Conservation (phyloP, 2,797 vertebrate species). For the Pteronotus mesoamericanus region DNA sequence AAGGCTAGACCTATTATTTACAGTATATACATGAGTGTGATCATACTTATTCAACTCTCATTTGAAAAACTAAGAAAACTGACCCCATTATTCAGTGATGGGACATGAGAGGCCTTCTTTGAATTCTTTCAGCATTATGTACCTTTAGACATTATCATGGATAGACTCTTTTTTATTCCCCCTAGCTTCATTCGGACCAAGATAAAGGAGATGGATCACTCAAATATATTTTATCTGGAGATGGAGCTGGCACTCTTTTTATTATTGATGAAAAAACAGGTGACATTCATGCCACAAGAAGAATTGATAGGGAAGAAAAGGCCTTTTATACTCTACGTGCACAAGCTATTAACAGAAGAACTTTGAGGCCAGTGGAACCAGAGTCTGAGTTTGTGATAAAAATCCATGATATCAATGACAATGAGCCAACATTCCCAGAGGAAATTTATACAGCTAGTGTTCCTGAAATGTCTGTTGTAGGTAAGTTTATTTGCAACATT, state of each 20-base stretch:
- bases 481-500: conserved; percentile 80
- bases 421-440: conserved; percentile 93
- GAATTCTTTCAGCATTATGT: neutral
- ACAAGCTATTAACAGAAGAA: conserved; percentile 92
- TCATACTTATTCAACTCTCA: neutral
- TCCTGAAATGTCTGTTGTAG: conserved; percentile 95
- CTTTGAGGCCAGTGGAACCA: conserved; percentile 91
- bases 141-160: neutral
- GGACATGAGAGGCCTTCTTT: neutral
- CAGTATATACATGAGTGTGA: neutral
- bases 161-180: conserved; percentile 40
- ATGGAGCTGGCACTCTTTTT: conserved; percentile 94
- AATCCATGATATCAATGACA: conserved; percentile 99
- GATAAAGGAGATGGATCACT: conserved; percentile 93
- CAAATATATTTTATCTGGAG: conserved; percentile 93
- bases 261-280: conserved; percentile 96
- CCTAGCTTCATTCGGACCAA: conserved; percentile 93
- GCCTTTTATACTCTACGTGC: conserved; percentile 93
- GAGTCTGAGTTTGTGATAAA: conserved; percentile 97
- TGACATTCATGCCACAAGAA: conserved; percentile 96
- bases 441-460: conserved; percentile 90
- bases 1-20: neutral
- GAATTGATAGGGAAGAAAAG: conserved; percentile 97
- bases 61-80: conserved; percentile 12
- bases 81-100: conserved; percentile 35